Percentiles rank a stretch among this genome's conserved stretches.
Evolutionary conservation across 2,113 vertebrate genomes (phyloP).

Genomic region (Porphyrio hochstetteri): DNA sequence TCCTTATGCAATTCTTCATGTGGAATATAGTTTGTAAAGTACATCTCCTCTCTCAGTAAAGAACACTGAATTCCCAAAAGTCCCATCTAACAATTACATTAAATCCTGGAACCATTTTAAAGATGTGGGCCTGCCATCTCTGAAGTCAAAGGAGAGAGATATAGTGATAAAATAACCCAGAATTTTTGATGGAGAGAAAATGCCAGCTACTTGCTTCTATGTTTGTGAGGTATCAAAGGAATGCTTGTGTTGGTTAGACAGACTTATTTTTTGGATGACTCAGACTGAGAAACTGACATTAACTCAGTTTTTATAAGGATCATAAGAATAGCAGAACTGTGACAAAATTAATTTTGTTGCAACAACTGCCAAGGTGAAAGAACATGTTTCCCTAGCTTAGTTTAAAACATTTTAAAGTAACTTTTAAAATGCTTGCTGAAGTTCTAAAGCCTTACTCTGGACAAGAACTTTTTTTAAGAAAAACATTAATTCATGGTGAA

Average conservation of each 20-base stretch:
- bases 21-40: constrained; percentile 1
- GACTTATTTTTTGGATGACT: not conserved
- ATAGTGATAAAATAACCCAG: not conserved
- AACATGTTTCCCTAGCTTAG: not conserved
- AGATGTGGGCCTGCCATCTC: not conserved
- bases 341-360: not conserved
- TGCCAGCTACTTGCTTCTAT: not conserved
- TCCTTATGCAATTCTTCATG: not conserved
- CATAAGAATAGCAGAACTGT: not conserved
- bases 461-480: not conserved
- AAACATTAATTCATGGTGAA: not conserved
- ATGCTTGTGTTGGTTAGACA: not conserved
- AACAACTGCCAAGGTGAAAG: not conserved
- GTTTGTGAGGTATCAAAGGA: not conserved
- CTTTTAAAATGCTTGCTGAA: not conserved
- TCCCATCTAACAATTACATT: not conserved
- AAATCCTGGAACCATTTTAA: not conserved
- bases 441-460: not conserved
- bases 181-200: not conserved
- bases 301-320: not conserved
- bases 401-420: not conserved
- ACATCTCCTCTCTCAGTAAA: not conserved
- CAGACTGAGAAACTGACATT: not conserved
- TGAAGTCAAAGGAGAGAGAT: not conserved
- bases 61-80: not conserved